Evolutionary conservation across 2,888 invertebrate genomes (phyloP).

Genomic region (Sycophila texana): DNA sequence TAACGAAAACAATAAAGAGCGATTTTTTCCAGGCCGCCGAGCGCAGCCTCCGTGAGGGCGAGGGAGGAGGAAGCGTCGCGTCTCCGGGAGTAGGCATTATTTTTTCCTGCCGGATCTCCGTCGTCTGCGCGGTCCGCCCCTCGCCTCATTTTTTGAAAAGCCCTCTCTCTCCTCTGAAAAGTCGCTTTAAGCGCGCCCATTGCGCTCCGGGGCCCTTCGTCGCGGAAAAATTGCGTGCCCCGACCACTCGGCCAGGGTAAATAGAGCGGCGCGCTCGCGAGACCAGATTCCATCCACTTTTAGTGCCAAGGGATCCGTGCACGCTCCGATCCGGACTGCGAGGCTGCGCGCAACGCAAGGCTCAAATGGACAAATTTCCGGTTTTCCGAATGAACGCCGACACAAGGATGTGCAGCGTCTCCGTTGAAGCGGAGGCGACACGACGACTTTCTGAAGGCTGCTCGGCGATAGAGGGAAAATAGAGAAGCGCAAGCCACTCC

Average conservation of each 20-base stretch:
- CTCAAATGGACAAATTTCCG: conserved; percentile 24
- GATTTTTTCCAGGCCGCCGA: conserved; percentile 68
- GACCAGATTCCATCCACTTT: no score
- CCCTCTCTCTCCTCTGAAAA: conserved; percentile 5
- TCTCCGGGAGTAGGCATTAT: conserved; percentile 10
- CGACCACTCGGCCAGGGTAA: not conserved
- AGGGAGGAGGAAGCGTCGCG: conserved; percentile 16
- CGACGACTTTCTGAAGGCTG: no score
- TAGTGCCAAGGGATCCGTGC: no score
- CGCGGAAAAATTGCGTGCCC: not conserved
- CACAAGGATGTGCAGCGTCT: not conserved
- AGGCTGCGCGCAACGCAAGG: no score
- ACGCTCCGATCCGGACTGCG: not conserved
- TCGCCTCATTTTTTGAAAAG: not conserved
- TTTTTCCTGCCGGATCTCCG: conserved; percentile 7
- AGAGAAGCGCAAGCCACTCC: not conserved
- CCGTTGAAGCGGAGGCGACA: not conserved
- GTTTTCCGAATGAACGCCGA: conserved; percentile 3
- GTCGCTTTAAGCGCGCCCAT: not conserved
- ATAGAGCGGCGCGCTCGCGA: not conserved
- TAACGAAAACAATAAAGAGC: conserved; percentile 73
- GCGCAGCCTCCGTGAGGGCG: conserved; percentile 41
- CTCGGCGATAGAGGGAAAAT: not conserved
- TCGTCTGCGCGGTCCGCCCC: not conserved
- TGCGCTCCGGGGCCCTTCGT: not conserved